Evolutionary conservation across 37 sponge, comb jelly and placozoan species (phyloP), one percentile per base, ranked within the genome.

Genomic region (Ianthella basta): DNA sequence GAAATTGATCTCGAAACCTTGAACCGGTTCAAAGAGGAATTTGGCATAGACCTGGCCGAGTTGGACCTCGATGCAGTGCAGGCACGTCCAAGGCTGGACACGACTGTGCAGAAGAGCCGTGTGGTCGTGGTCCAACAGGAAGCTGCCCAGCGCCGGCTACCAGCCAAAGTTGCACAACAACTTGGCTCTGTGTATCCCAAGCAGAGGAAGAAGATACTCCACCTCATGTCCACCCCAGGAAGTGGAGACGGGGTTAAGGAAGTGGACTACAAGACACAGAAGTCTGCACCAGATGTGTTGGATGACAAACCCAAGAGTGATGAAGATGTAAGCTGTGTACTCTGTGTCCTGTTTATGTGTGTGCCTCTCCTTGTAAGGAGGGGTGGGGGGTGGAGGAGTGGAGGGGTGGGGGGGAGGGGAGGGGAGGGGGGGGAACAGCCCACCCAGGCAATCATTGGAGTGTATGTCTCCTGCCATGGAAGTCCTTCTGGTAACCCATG

Each of bases 91-190:
- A 39, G 86, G 39, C 84, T 92, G 37, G 93, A 92, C 73, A 70
- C 39, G 44, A 59, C 87, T 20, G 84, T 89, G 2, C 93, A 89
- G 81, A 78, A 80, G 41, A 79, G 88, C 56, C 86, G 70, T 37
- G 93, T 41, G 12, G 21, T 75, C 12, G 78, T 44, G 15, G 78
- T 75, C 78, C 33, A 75, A 1, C 78, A 75, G 54, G 78, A 75
- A 20, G 19, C 24, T 13, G n/a, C 78, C 78, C 33, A 32, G 15
- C 33, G 78, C 1, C 44, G 78, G 1, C 78, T 75, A 10, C 78
- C 78, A 1, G 25, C 78, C 78, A 75, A 75, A 41, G 78, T 75
- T 21, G 78, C 78, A 19, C 23, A 32, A 40, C 37, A 50, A 12
- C 78, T 75, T 19, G 78, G 78, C 53, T 25, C 78, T 3, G 54